A percentile compares a stretch with the other conserved stretches of the same genome.
phyloP scores from a whole-genome alignment of 2,888 invertebrate species.

The Campaea margaritaria region DNA sequence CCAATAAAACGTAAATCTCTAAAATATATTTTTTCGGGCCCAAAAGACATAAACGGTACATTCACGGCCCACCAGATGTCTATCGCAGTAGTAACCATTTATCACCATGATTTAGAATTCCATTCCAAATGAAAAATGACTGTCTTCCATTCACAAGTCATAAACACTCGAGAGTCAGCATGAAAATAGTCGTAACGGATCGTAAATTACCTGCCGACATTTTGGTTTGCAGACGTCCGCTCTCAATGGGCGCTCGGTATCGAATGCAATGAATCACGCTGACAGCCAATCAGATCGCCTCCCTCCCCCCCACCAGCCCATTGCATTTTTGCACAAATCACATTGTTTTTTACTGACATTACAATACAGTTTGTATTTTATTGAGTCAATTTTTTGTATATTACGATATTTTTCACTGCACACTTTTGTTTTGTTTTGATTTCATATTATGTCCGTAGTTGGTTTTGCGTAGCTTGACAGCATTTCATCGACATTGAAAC shows the following conservation, averaged over 20 bases:
- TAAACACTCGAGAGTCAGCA: conserved; percentile 20
- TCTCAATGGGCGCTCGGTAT: conserved; percentile 55
- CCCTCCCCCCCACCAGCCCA: conserved; percentile 73
- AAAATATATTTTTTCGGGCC: conserved; percentile 10
- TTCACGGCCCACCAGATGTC: conserved; percentile 22
- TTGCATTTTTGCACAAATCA: conserved; percentile 72
- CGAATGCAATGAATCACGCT: conserved; percentile 58
- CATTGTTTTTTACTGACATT: conserved; percentile 68
- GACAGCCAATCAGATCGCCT: conserved; percentile 56
- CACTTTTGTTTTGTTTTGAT: conserved; percentile 19
- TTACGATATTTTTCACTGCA: conserved; percentile 25
- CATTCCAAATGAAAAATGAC: conserved; percentile 29
- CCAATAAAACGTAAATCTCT: conserved; percentile 13
- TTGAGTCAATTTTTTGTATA: conserved; percentile 29
- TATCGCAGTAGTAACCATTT: conserved; percentile 28
- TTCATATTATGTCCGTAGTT: conserved; percentile 20
- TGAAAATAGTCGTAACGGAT: conserved; percentile 24
- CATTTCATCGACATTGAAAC: conserved; percentile 8
- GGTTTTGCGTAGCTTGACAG: conserved; percentile 1
- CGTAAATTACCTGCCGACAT: conserved; percentile 77
- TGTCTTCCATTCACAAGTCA: conserved; percentile 22
- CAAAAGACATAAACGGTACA: conserved; percentile 26
- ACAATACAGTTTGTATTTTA: conserved; percentile 51
- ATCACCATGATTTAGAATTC: conserved; percentile 28
- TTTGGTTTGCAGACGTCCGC: conserved; percentile 55